Base-by-base conservation (phyloP, 2,797 vertebrate species). In the Emydoidea blandingii region DNA sequence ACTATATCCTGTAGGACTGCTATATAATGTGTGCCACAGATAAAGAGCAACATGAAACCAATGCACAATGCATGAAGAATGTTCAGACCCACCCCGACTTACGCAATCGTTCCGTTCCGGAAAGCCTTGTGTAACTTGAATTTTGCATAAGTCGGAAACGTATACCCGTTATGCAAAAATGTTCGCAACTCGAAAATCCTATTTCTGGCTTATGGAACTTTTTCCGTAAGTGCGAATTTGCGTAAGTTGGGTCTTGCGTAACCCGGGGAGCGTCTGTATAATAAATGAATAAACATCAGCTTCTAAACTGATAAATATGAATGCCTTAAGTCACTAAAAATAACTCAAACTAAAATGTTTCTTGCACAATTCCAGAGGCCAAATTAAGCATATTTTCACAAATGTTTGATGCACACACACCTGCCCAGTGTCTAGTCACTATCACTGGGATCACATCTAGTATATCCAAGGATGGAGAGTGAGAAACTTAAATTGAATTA, bases 401-500 rank as follows among this genome's bases (percentile, higher is more conserved):
- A 92, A 62, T 56, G 11, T 16, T 86, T 83, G 37, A 88, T 62
- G 82, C 19, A 86, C 0, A 1, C 83, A 27, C 21, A 47, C 91
- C 4, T 59, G 15, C 31, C 54, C 25, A 16, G 2, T 0, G 2
- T 65, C 12, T 0, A 0, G 53, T 86, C 83, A 74, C 87, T 81
- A 4, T 82, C 54, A 89, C 0, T 5, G 3, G 21, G 12, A 91
- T 50, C 50, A 41, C 31, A 89, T 47, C 21, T 72, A 10, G 0
- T n/a, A 53, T 57, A 29, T 78, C 80, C 21, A 79, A 37, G 85
- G 92, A 84, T 3, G 3, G 5, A 86, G 11, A 93, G 44, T 65
- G 82, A 83, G 50, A 81, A 85, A 95, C 49, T 84, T 1, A 88
- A 44, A 91, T 11, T 3, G 3, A 90, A 83, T 82, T 93, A 37